Conservation (phyloP, 2,888 invertebrate species). For the Callyntrura sp. region DNA sequence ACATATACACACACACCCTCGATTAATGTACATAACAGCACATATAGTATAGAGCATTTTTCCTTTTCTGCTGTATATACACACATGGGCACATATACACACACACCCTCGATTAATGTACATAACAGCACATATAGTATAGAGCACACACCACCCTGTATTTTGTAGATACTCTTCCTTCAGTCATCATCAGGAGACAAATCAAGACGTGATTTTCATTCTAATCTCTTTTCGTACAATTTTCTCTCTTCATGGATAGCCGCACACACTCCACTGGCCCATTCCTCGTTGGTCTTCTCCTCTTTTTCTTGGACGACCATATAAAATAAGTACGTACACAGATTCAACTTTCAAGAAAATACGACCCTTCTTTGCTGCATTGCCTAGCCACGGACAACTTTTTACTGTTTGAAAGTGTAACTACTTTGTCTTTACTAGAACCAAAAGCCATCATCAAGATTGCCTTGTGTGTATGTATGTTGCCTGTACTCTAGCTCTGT, state of each 20-base stretch:
- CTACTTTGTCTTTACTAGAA: constrained; percentile 16
- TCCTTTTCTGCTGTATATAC: not conserved
- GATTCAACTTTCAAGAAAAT: constrained; percentile 49
- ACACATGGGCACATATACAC: too few species aligned
- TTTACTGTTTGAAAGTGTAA: not conserved
- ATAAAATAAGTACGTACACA: not conserved
- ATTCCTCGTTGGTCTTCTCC: not conserved
- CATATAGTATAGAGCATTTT: not conserved
- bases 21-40: not conserved
- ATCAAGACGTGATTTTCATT: constrained; percentile 83
- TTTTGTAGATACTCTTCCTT: constrained; percentile 34
- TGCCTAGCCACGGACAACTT: not conserved
- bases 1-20: not conserved
- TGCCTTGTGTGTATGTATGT: not conserved
- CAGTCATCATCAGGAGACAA: constrained; percentile 80
- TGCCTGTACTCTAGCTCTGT: constrained; percentile 6
- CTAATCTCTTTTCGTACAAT: constrained; percentile 77
- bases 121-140: not conserved
- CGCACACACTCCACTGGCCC: constrained; percentile 6
- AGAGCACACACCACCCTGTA: not conserved
- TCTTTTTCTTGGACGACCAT: not conserved
- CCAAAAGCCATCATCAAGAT: constrained; percentile 17
- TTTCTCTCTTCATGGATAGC: constrained; percentile 52
- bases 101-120: not conserved
- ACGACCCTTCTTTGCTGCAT: not conserved